phyloP scores from a whole-genome alignment of 2,113 vertebrate genomes.

The Poeciliopsis prolifica region DNA sequence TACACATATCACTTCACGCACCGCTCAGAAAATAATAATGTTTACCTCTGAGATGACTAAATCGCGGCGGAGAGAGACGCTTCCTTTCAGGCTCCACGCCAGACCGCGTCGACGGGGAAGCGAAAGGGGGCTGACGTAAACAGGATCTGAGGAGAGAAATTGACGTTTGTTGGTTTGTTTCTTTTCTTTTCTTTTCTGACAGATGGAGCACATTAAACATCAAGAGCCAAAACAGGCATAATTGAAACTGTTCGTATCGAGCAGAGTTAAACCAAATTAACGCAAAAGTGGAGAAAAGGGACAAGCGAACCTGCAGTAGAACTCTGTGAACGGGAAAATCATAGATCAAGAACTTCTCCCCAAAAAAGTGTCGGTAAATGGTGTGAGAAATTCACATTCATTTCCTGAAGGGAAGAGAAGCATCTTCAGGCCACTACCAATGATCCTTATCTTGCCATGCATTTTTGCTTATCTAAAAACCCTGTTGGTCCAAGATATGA shows the following conservation, averaged over 20 bases:
- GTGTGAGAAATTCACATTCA: not conserved
- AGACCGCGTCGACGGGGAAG: not conserved
- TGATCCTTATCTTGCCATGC: not conserved
- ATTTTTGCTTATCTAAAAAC: not conserved
- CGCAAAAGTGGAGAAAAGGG: not conserved
- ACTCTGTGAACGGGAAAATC: not conserved
- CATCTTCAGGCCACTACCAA: no score
- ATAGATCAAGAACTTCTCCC: no score
- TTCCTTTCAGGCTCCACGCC: constrained; percentile 8
- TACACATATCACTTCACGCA: constrained; percentile 16
- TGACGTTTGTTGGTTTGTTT: not conserved
- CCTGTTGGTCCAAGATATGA: not conserved
- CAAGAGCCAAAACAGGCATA: not conserved
- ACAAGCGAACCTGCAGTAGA: not conserved
- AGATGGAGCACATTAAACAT: not conserved
- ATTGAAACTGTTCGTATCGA: not conserved
- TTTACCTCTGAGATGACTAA: constrained; percentile 22
- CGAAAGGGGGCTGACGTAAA: not conserved
- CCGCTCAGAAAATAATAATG: constrained; percentile 26
- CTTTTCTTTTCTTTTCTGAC: not conserved
- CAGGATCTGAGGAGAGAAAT: not conserved
- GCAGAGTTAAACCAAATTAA: not conserved
- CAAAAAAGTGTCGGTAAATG: not conserved
- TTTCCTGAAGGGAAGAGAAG: no score
- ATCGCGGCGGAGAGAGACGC: not conserved